Evolutionary conservation across 2,113 vertebrate genomes (phyloP).

Genomic region (Microcebus griseorufus): DNA sequence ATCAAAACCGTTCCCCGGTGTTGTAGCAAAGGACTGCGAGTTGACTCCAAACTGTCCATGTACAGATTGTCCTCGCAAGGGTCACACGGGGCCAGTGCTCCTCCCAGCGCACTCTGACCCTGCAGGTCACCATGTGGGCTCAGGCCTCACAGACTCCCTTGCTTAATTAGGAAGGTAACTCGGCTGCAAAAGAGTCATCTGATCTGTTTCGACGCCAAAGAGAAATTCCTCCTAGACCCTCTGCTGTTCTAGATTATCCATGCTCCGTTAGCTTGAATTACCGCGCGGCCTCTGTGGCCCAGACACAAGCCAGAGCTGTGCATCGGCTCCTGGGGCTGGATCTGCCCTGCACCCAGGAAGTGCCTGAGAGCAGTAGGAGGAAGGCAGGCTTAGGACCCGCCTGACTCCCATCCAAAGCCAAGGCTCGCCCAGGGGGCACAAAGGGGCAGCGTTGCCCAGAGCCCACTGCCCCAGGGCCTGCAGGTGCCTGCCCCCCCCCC

Average conservation of each 20-base stretch:
- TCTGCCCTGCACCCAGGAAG: not conserved
- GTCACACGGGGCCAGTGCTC: not conserved
- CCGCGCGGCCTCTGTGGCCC: conserved; percentile 13
- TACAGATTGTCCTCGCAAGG: not conserved
- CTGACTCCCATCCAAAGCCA: not conserved
- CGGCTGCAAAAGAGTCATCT: conserved; percentile 68
- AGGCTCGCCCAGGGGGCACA: too few relatives aligned
- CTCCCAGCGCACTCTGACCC: not conserved
- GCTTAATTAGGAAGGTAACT: conserved; percentile 72
- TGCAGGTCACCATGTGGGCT: not conserved
- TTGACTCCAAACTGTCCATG: not conserved
- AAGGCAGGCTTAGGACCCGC: not conserved
- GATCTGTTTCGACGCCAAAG: conserved; percentile 61
- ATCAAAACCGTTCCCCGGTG: not conserved
- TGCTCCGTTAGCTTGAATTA: conserved; percentile 70
- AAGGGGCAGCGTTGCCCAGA: not conserved
- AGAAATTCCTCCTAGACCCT: conserved; percentile 71
- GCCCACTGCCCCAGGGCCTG: not conserved
- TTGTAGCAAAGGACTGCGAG: not conserved
- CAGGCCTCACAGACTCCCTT: conserved; percentile 32
- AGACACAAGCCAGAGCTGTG: conserved; percentile 21
- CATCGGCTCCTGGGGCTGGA: not conserved
- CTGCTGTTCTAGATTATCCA: conserved; percentile 69
- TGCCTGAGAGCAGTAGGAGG: not conserved
- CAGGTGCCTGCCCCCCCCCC: accelerated